Conservation (phyloP, 92 coral and sea anemone species). For the Palythoa caribaeorum region DNA sequence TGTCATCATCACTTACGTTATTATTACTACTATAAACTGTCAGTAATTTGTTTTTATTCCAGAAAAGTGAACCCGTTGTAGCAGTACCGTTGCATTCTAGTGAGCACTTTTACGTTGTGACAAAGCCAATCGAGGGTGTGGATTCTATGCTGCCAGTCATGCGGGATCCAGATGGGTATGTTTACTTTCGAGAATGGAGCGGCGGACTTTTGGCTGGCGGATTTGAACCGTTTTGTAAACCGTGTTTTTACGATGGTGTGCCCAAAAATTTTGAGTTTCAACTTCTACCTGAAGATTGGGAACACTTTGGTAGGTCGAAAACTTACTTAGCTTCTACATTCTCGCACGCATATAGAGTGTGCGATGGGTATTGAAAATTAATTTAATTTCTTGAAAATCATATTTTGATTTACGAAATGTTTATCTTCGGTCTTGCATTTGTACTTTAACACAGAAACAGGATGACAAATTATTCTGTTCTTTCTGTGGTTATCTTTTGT, state of each 20-base stretch:
- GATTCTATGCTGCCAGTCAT: constrained; percentile 74
- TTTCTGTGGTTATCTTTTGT: no score
- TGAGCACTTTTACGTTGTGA: constrained; percentile 90
- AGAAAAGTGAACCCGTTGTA: constrained; percentile 82
- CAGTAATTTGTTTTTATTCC: not conserved
- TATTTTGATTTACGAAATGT: no score
- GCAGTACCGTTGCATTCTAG: constrained; percentile 85
- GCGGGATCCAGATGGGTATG: constrained; percentile 85
- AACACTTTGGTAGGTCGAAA: constrained; percentile 65
- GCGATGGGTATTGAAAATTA: no score
- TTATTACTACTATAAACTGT: no score
- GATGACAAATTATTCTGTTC: no score
- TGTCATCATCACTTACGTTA: no score
- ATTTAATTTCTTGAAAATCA: no score
- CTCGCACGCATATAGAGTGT: no score
- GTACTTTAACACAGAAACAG: no score
- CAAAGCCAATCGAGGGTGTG: constrained; percentile 78
- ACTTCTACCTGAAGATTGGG: constrained; percentile 95
- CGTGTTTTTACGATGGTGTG: constrained; percentile 88
- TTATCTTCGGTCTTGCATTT: no score
- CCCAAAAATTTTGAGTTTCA: constrained; percentile 92
- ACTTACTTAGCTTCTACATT: no score
- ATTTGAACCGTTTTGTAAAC: constrained; percentile 80
- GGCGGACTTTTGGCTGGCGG: constrained; percentile 87
- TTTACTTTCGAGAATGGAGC: constrained; percentile 86